Base-by-base conservation (phyloP, 1,140 invertebrate genomes). In the Caenorhabditis remanei region DNA sequence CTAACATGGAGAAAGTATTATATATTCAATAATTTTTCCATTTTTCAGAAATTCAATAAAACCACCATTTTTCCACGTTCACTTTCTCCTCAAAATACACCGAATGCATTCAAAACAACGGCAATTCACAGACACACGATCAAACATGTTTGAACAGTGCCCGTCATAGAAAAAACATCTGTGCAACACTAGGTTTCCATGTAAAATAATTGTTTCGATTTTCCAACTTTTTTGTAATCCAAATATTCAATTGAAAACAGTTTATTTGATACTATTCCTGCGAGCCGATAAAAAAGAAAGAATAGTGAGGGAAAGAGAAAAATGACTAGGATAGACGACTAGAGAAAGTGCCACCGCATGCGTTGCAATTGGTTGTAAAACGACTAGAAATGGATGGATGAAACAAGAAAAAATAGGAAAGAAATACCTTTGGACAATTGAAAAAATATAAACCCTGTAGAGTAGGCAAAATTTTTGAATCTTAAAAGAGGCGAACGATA, bases 191-290 rank as follows among this genome's bases (percentile, higher is more conserved):
- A 32, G 32, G 32, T 32, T 32, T 32, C 32, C 32, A 32, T 32
- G 32, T 32, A 32, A 32, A 32, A 32, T 32, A 32, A 32, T 2
- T 32, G 32, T 32, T 32, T 32, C 32, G 32, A 32, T 32, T 32
- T 32, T 32, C 32, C 32, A 32, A 32, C 0, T 32, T 32, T n/a
- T 32, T 32, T 32, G 32, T 32, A 32, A n/a, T n/a, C n/a, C n/a
- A n/a, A n/a, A 32, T 32, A 32, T 53, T 9, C 9, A 53, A 53
- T 53, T 53, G 9, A 53, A 53, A 53, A 53, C 16, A 53, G 9
- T 53, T 53, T 16, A 53, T 53, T 53, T 53, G 50, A 61, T 32
- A 65, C 21, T 65, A 65, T 65, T 65, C 24, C 9, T 65, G 61
- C 8, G 9, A 48, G 43, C 19, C 46, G 32, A 79, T 43, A 21